Evolutionary conservation across 1,140 invertebrate genomes (phyloP).

Genomic region (Camponotus pennsylvanicus): DNA sequence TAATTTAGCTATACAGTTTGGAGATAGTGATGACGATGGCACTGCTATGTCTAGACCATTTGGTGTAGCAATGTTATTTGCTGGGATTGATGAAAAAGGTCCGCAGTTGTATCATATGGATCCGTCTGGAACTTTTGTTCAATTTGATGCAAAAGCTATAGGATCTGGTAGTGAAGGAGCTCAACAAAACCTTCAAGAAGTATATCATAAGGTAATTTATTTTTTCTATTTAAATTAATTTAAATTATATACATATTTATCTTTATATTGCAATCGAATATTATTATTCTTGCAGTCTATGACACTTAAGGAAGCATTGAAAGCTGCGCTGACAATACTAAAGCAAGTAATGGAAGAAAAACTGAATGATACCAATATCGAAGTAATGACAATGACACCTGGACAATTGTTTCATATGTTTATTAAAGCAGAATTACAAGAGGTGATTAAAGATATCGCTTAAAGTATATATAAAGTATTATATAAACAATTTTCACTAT

Average conservation of each 20-base stretch:
- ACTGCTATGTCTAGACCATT: constrained; percentile 99
- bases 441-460: constrained; percentile 94
- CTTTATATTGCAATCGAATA: constrained; percentile 4
- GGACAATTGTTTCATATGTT: constrained; percentile 96
- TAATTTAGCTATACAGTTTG: constrained; percentile 99
- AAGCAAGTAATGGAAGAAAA: constrained; percentile 99
- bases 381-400: constrained; percentile 97
- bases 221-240: not conserved
- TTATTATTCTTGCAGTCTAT: constrained; percentile 92
- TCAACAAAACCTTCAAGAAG: constrained; percentile 97
- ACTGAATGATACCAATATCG: constrained; percentile 98
- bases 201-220: constrained; percentile 91
- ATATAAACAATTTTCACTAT: constrained; percentile 28
- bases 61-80: constrained; percentile 98
- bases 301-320: constrained; percentile 98
- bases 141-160: constrained; percentile 99
- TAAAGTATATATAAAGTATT: constrained; percentile 79
- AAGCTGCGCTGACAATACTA: constrained; percentile 96
- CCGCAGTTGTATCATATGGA: constrained; percentile 98
- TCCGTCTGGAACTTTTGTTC: constrained; percentile 98
- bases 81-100: constrained; percentile 94
- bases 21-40: constrained; percentile 98
- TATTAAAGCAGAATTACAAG: constrained; percentile 95
- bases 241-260: constrained; percentile 35
- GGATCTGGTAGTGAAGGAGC: constrained; percentile 99